Conservation (phyloP, 2,113 vertebrate genomes). For the Onychostruthus taczanowskii region DNA sequence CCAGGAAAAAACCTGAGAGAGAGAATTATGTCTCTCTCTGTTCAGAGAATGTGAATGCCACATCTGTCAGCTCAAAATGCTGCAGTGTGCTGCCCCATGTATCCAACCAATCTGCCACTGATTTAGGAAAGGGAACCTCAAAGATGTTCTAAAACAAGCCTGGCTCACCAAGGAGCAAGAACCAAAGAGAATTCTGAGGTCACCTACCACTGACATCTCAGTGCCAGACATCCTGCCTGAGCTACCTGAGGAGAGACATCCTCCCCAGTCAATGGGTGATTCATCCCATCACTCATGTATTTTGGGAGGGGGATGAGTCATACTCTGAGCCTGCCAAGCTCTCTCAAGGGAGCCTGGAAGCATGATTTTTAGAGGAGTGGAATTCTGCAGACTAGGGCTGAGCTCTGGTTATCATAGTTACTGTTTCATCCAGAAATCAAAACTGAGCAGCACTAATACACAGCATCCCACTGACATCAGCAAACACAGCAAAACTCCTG, state of each 20-base stretch:
- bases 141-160: not conserved
- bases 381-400: not conserved
- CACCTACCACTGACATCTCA: not conserved
- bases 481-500: not conserved
- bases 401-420: not conserved
- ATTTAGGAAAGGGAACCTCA: not conserved
- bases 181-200: not conserved
- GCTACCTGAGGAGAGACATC: not conserved
- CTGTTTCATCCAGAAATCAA: not conserved
- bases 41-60: not conserved
- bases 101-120: not conserved
- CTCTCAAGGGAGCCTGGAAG: not conserved
- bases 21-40: not conserved
- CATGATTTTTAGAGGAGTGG: not conserved
- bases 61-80: not conserved
- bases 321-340: not conserved
- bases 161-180: not conserved
- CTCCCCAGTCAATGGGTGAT: not conserved
- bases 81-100: not conserved
- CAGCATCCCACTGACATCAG: not conserved
- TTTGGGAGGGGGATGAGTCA: not conserved
- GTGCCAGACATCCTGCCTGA: not conserved
- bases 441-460: not conserved
- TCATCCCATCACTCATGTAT: not conserved
- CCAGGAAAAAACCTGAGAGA: not conserved